Base-by-base conservation (phyloP, 2,797 vertebrate species). In the Coregonus ussuriensis region DNA sequence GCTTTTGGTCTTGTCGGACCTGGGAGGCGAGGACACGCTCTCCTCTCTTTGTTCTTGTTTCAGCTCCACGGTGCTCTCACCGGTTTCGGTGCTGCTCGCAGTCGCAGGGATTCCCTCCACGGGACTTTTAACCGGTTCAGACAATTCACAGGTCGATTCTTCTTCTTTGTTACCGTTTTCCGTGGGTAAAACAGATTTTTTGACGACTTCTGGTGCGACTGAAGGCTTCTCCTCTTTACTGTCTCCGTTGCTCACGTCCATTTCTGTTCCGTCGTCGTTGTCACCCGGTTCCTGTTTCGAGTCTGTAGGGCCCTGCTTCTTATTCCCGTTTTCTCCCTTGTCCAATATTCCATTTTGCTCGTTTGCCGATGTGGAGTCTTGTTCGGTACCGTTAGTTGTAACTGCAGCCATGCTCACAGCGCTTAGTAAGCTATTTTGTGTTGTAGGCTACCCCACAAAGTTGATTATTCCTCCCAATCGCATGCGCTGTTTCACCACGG, bases 1-100 rank as follows among this genome's bases (percentile, higher is more conserved):
- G 18, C 18, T 69, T 80, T 86, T 83, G 74, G 54, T 93, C 78
- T 89, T 90, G 79, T 87, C 59, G 74, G 83, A 91, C 81, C 59
- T 37, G 0, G 91, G 90, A 75, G 84, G 86, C 0, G 88, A 88
- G 84, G 88, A 89, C 91, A 77, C 91, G 89, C 59, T 91, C 85
- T 86, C 92, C 76, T 89, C 93, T 81, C 94, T 95, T 94, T 95
- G 94, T 95, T 94, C 94, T 88, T 41, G 47, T 74, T 88, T 92
- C 86, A 88, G 88, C 86, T 85, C 91, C 89, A 88, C 89, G 76
- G 91, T 87, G 75, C 85, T 85, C 77, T 92, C 93, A 1, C 88
- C 92, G 66, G 86, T 87, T 77, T 89, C 88, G 74, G 83, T 85
- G 84, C 87, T 84, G 54, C 85, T 86, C n/a, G 85, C 90, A 74